Evolutionary conservation across 2,888 invertebrate genomes (phyloP).

Genomic region (Phengaris alcon): DNA sequence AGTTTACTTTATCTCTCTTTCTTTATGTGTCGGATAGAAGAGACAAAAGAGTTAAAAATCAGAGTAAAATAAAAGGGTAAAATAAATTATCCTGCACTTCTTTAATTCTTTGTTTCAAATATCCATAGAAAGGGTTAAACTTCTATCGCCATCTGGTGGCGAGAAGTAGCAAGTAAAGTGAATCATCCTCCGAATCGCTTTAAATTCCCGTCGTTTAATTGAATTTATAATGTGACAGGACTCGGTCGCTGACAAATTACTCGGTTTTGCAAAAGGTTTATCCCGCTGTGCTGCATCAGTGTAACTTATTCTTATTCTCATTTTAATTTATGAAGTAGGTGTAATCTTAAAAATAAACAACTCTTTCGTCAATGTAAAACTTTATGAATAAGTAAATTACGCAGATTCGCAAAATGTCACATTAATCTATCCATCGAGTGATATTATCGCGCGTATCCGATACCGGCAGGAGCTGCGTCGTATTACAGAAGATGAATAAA

Average conservation of each 20-base stretch:
- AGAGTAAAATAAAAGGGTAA: too few relatives aligned
- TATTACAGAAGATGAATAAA: conserved; percentile 71
- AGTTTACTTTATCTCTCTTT: too few relatives aligned
- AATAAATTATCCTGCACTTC: too few relatives aligned
- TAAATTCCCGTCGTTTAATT: conserved; percentile 15
- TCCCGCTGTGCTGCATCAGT: conserved; percentile 7
- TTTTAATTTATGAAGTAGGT: conserved; percentile 4
- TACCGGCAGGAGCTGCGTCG: conserved; percentile 54
- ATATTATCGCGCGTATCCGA: conserved; percentile 56
- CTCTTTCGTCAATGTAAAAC: conserved; percentile 44
- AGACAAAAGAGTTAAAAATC: too few relatives aligned
- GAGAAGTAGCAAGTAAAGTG: background rate
- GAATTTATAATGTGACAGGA: conserved; percentile 21
- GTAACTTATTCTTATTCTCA: conserved; percentile 12
- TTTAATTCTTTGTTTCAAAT: too few relatives aligned
- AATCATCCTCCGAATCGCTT: conserved; percentile 2
- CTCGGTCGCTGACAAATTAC: conserved; percentile 13
- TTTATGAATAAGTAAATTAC: conserved; percentile 37
- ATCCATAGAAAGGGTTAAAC: background rate
- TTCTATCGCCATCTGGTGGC: background rate
- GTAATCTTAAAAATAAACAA: background rate
- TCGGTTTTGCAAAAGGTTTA: background rate
- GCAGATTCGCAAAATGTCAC: conserved; percentile 39
- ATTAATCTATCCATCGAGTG: conserved; percentile 68
- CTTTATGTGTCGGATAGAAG: too few relatives aligned